phyloP scores from a whole-genome alignment of 2,113 vertebrate genomes.

The Eublepharis macularius region DNA sequence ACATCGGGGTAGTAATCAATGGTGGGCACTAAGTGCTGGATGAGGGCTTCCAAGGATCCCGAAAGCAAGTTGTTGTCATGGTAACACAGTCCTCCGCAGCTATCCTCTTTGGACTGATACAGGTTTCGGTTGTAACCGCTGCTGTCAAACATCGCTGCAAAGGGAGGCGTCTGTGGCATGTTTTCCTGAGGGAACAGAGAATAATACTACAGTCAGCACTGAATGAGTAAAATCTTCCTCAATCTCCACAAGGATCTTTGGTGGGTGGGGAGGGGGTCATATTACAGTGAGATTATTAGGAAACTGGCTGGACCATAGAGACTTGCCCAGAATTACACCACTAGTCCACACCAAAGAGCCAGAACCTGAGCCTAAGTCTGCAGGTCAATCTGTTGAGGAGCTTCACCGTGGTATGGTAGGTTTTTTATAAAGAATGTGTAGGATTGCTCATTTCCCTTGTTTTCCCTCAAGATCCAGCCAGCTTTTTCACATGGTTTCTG shows the following conservation, averaged over 20 bases:
- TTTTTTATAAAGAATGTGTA: too few species aligned
- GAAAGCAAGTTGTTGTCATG: constrained; percentile 91
- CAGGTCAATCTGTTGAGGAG: too few species aligned
- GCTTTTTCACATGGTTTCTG: too few species aligned
- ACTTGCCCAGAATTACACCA: not conserved
- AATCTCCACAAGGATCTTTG: too few species aligned
- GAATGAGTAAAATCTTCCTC: not conserved
- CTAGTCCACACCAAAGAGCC: too few species aligned
- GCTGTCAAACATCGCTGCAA: constrained; percentile 86
- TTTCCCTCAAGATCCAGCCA: too few species aligned
- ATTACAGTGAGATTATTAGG: too few species aligned
- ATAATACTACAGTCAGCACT: not conserved
- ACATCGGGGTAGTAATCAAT: constrained; percentile 94
- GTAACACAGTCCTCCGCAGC: constrained; percentile 83
- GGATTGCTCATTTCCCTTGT: too few species aligned
- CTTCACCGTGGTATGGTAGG: too few species aligned
- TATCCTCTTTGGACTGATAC: constrained; percentile 84
- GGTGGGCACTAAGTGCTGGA: constrained; percentile 90
- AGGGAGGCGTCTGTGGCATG: constrained; percentile 92
- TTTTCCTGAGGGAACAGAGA: constrained; percentile 75
- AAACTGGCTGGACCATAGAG: not conserved
- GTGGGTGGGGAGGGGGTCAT: too few species aligned
- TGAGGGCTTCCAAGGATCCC: constrained; percentile 92
- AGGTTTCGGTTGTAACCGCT: constrained; percentile 86
- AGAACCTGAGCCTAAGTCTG: too few species aligned